Base-by-base conservation (phyloP, 2,113 vertebrate genomes). In the Gymnorhina tibicen region DNA sequence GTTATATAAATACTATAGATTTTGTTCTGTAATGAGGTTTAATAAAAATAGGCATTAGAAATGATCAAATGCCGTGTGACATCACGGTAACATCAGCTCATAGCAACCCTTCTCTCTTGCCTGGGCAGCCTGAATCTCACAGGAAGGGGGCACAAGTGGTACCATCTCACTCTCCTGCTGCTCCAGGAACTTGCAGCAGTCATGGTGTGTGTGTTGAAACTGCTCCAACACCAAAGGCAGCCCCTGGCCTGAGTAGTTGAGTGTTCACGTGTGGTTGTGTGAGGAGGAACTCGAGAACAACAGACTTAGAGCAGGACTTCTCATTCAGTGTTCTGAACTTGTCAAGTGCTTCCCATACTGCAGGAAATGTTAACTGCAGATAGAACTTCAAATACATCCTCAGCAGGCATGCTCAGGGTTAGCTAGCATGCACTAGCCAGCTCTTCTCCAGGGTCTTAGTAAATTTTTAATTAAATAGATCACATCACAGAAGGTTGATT, bases 341-440 rank as follows among this genome's bases (percentile, higher is more conserved):
- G 87, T 67, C 74, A 93, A 93, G 83, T 81, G 42, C 46, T 91
- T 94, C 67, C 63, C 17, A 3, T 23, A 23, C 14, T 64, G 49
- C 53, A 89, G 89, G 84, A 95, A 89, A 93, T 9, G 18, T 93
- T 49, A 30, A n/a, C 53, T 85, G 62, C 66, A 73, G 47, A 21
- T 15, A 78, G 16, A 27, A 17, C 27, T 82, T 63, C 62, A 78
- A 32, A 82, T 44, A 55, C 64, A 73, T 68, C 49, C 49, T 49
- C n/a, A 33, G 24, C 8, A 67, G 64, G 44, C 42, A 20, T 50
- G 46, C 55, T 79, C 30, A 9, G 17, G 35, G 35, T 39, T 39
- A 62, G 59, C 59, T 62, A 39, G 75, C 1, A 0, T 19, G 30
- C 21, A 4, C 26, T 3, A 55, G 42, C 14, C 33, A 42, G 21